phyloP scores from a whole-genome alignment of 2,113 vertebrate genomes.

The Alosa alosa region DNA sequence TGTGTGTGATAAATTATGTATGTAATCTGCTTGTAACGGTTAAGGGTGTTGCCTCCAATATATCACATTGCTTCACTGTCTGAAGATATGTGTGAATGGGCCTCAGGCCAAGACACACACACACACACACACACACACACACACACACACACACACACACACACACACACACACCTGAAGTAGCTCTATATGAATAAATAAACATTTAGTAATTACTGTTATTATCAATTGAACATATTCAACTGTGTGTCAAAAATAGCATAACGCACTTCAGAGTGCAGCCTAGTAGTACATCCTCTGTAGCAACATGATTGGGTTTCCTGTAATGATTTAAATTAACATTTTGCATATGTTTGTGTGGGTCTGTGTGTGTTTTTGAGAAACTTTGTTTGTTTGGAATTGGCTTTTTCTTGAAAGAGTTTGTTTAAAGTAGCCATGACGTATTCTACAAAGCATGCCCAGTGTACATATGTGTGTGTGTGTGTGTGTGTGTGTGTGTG shows the following conservation, averaged over 20 bases:
- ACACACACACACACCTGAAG: slow-evolving; percentile 12
- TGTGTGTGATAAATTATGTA: background rate
- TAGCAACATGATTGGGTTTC: background rate
- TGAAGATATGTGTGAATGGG: background rate
- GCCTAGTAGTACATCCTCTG: background rate
- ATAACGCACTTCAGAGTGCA: background rate
- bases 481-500: slow-evolving; percentile 23
- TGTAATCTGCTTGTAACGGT: background rate
- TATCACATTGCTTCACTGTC: background rate
- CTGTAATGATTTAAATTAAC: background rate
- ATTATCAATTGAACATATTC: too few relatives aligned
- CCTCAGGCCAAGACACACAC: background rate
- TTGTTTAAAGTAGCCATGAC: background rate
- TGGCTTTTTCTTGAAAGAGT: background rate
- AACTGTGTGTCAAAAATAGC: background rate
- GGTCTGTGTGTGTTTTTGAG: background rate
- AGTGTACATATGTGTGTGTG: background rate
- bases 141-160: slow-evolving; percentile 19
- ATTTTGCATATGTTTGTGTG: background rate
- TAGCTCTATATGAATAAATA: background rate
- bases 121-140: slow-evolving; percentile 4
- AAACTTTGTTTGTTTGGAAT: background rate
- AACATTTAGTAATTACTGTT: background rate
- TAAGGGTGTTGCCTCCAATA: background rate
- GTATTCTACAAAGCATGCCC: background rate